Percentiles rank a stretch among this genome's conserved stretches.
These are phyloP conservation scores for Zaprionus capensis DNA, from an alignment of 1,140 invertebrate genomes.

Conservation along the genomic window DNA sequence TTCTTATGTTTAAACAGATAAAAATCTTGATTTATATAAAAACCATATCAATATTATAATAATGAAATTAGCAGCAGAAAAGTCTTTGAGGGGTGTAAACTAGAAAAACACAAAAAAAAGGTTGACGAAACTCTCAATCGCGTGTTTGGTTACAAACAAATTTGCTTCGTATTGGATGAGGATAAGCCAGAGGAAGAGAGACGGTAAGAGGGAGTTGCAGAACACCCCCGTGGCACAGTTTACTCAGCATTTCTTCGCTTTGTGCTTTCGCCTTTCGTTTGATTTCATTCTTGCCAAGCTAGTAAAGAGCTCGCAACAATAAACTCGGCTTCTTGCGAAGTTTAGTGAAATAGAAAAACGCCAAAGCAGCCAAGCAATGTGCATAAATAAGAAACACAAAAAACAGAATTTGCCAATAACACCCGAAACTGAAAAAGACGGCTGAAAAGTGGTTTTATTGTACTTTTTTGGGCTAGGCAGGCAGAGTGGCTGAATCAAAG, in stretches of 20 bases:
- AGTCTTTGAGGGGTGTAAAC: not conserved
- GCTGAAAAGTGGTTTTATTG: slow-evolving; percentile 41
- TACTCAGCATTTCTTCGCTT: slow-evolving; percentile 32
- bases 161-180: slow-evolving; percentile 49
- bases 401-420: slow-evolving; percentile 70
- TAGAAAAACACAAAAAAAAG: slow-evolving; percentile 21
- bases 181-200: not conserved
- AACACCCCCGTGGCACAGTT: slow-evolving; percentile 2
- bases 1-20: too few relatives aligned
- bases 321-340: slow-evolving; percentile 61
- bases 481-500: slow-evolving; percentile 16
- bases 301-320: slow-evolving; percentile 49
- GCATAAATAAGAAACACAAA: slow-evolving; percentile 73
- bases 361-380: slow-evolving; percentile 35
- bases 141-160: slow-evolving; percentile 57
- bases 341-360: slow-evolving; percentile 77
- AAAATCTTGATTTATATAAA: too few relatives aligned
- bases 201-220: not conserved
- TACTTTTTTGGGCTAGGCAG: not conserved
- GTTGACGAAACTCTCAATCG: slow-evolving; percentile 46
- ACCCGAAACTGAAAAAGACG: slow-evolving; percentile 28
- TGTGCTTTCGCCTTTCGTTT: slow-evolving; percentile 48
- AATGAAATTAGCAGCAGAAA: too few relatives aligned
- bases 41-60: too few relatives aligned
- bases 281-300: slow-evolving; percentile 30